Percentiles rank a stretch among this genome's conserved stretches.
Conservation (phyloP, 2,888 invertebrate species). For the Eristalis intricaria region DNA sequence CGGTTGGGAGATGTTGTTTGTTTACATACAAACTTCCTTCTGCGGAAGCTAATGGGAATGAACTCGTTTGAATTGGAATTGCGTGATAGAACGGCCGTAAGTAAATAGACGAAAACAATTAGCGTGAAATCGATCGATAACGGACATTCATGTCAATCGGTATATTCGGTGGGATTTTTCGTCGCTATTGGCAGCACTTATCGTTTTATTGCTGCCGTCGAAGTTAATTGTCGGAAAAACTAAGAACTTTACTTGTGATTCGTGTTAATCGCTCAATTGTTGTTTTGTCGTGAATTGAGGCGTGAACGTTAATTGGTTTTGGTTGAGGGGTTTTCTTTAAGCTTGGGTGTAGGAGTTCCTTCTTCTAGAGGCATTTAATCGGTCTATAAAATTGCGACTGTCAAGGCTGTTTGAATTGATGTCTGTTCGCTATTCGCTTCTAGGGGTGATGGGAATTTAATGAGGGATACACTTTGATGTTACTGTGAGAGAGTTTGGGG, state of each 20-base stretch:
- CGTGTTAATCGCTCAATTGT: constrained; percentile 15
- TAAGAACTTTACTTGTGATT: constrained; percentile 15
- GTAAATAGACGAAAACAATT: constrained; percentile 8
- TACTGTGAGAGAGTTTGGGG: neutral
- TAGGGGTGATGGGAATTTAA: neutral
- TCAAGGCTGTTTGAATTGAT: neutral
- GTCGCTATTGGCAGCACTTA: constrained; percentile 1
- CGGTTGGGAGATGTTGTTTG: constrained; percentile 27
- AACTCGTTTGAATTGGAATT: neutral
- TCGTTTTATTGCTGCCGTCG: constrained; percentile 19
- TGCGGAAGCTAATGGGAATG: neutral
- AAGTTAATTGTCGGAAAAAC: constrained; percentile 44
- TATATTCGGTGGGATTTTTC: constrained; percentile 12
- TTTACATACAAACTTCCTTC: neutral
- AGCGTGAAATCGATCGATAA: constrained; percentile 20
- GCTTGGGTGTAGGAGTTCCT: neutral
- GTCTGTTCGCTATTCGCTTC: neutral
- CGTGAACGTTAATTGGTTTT: constrained; percentile 4
- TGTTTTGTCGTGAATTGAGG: constrained; percentile 19
- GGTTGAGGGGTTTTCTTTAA: neutral
- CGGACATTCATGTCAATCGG: constrained; percentile 9
- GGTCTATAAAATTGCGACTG: neutral
- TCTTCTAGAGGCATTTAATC: neutral
- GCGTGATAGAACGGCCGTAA: neutral
- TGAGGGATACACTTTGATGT: neutral